Conservation (phyloP, 2,113 vertebrate genomes). For the Microtus oregoni region DNA sequence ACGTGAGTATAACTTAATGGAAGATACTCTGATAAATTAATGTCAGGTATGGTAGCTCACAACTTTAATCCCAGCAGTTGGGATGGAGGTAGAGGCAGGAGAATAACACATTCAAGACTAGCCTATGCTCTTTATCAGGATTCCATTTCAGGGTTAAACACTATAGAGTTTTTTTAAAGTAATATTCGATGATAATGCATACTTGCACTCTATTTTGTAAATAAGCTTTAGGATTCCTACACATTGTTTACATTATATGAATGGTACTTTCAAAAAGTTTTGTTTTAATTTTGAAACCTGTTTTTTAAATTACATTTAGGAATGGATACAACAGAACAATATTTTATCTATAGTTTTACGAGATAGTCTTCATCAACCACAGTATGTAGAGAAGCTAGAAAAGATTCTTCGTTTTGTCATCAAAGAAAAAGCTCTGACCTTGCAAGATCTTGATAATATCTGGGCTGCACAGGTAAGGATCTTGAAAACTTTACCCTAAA, state of each 20-base stretch:
- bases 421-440: slow-evolving; percentile 98
- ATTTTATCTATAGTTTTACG: slow-evolving; percentile 98
- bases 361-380: slow-evolving; percentile 99
- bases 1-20: slow-evolving; percentile 9
- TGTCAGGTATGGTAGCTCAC: neutral
- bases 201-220: neutral
- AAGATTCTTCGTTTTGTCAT: slow-evolving; percentile 99
- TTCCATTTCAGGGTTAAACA: neutral
- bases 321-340: slow-evolving; percentile 99
- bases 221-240: neutral
- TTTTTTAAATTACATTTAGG: slow-evolving; percentile 87
- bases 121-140: neutral
- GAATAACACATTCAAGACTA: neutral
- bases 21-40: slow-evolving; percentile 26
- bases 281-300: slow-evolving; percentile 64
- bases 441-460: slow-evolving; percentile 99
- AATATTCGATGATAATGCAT: neutral
- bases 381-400: slow-evolving; percentile 99
- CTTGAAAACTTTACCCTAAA: neutral
- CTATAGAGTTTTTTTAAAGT: neutral
- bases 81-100: neutral
- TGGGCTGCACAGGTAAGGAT: slow-evolving; percentile 98
- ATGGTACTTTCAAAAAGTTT: neutral
- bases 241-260: neutral
- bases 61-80: neutral